Base-by-base conservation (phyloP, 1,140 invertebrate species). In the Helicoverpa zea region DNA sequence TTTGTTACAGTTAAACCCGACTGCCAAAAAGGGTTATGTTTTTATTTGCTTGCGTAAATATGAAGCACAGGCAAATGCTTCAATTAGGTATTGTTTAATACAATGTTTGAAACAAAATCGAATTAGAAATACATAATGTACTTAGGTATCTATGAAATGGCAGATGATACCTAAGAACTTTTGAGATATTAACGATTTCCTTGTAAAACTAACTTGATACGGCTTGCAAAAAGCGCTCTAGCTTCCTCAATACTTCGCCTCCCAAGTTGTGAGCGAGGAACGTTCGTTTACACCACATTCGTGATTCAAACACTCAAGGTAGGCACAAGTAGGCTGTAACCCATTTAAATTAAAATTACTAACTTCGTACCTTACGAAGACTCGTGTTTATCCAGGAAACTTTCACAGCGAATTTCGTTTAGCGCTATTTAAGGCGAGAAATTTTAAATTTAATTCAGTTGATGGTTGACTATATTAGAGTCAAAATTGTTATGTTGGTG, bases 321-420 rank as follows among this genome's bases (percentile, higher is more conserved):
- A 75, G 73, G 73, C 58, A 23, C 72, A 75, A 75, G 73, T 75
- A 75, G 70, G 70, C 52, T 75, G 73, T 75, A 75, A 75, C 76
- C 76, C 72, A 80, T 80, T 80, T 74, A 80, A 80, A 80, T 74
- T 74, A 80, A 75, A 75, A 80, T 74, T 80, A 80, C 79, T 78
- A 78, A 78, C 70, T 80, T 66, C 51, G 72, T 61, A 59, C 76
- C 61, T 10, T 54, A 23, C 49, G 29, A 75, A 74, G 61, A 59
- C 49, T 54, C 66, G 30, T 56, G 68, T 74, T 80, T 74, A 80
- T 80, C 49, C 70, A 66, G 23, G 29, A 35, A 73, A 74, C 59
- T 68, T 81, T 77, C 2, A 7, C 51, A 43, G 47, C 73, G 58
- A 35, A 77, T 76, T 81, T 76, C 63, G 73, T 77, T 81, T 76